Evolutionary conservation across 2,888 invertebrate genomes (phyloP).

Genomic region (Drosophila paramelanica): DNA sequence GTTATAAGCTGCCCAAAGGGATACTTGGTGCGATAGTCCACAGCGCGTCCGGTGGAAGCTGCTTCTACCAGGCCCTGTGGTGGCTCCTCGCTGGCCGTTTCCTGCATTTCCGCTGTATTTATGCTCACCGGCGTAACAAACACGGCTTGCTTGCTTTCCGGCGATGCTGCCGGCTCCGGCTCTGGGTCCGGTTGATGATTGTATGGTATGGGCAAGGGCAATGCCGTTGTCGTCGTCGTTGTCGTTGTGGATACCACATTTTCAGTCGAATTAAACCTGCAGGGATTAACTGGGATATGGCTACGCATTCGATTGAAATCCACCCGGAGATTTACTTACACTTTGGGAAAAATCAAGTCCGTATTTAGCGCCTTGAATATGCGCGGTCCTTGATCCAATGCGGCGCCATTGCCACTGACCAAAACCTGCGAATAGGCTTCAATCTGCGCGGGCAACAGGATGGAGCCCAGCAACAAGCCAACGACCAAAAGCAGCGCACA

Average conservation of each 20-base stretch:
- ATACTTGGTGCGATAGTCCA: slow-evolving; percentile 81
- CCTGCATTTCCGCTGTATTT: slow-evolving; percentile 1
- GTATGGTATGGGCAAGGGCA: slow-evolving; percentile 60
- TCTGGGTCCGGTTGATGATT: slow-evolving; percentile 48
- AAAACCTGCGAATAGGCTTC: slow-evolving; percentile 78
- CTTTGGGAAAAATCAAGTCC: slow-evolving; percentile 83
- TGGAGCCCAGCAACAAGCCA: slow-evolving; percentile 19
- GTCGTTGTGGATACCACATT: slow-evolving; percentile 78
- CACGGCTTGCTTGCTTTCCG: slow-evolving; percentile 13
- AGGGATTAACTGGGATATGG: slow-evolving; percentile 1
- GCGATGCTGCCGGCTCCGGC: neutral
- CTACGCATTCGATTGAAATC: neutral
- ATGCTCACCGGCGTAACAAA: slow-evolving; percentile 63
- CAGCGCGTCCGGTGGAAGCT: slow-evolving; percentile 82
- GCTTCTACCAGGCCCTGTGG: slow-evolving; percentile 32
- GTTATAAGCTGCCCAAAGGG: slow-evolving; percentile 82
- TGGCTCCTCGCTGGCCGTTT: slow-evolving; percentile 20
- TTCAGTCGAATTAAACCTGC: slow-evolving; percentile 82
- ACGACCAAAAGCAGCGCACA: slow-evolving; percentile 45
- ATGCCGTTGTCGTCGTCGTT: slow-evolving; percentile 29
- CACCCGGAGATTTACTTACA: slow-evolving; percentile 65
- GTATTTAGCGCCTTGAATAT: slow-evolving; percentile 82
- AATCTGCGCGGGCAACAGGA: slow-evolving; percentile 15
- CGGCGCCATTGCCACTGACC: slow-evolving; percentile 56
- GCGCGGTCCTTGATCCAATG: slow-evolving; percentile 72